These are phyloP conservation scores for Noctua fimbriata DNA, from an alignment of 2,888 invertebrate genomes.

Conservation along the genomic window DNA sequence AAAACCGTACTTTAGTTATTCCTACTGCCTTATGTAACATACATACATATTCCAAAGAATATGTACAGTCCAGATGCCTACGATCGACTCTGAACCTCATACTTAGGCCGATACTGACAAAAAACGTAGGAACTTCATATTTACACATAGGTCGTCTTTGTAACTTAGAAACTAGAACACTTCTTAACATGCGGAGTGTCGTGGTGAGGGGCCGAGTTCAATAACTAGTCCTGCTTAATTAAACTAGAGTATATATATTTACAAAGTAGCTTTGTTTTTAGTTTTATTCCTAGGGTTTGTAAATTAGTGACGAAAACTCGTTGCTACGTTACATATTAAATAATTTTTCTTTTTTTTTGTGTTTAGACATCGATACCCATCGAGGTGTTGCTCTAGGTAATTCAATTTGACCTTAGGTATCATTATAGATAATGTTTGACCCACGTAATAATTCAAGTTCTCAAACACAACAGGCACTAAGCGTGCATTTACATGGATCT, in stretches of 20 bases:
- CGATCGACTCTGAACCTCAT: neutral
- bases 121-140: neutral
- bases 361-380: neutral
- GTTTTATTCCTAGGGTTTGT: neutral
- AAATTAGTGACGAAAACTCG: neutral
- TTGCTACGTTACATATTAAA: neutral
- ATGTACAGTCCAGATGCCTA: neutral
- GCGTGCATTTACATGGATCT: neutral
- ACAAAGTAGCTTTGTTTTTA: neutral
- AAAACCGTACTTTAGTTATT: neutral
- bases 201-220: neutral
- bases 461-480: neutral
- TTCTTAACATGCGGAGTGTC: neutral
- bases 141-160: neutral
- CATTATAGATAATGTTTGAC: neutral
- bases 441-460: neutral
- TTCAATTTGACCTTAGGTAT: neutral
- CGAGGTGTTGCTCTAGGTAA: neutral
- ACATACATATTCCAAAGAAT: neutral
- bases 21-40: neutral
- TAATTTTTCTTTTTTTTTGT: neutral
- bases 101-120: neutral
- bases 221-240: neutral
- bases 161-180: neutral
- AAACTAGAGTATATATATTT: slow-evolving; percentile 4